Conservation (phyloP, 1,140 invertebrate species). For the Bacillus rossius region DNA sequence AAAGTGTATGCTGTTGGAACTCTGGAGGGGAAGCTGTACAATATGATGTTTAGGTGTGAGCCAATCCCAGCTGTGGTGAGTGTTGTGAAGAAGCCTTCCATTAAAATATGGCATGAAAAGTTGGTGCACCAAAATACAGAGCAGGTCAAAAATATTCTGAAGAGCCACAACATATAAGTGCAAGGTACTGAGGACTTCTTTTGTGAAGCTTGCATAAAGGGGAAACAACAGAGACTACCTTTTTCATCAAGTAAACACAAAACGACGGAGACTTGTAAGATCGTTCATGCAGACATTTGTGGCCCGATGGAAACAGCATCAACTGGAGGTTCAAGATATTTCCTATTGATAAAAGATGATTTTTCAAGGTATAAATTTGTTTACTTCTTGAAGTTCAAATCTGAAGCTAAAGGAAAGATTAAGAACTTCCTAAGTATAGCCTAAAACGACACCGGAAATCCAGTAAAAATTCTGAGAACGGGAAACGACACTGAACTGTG, state of each 20-base stretch:
- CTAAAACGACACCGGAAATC: conserved; percentile 33
- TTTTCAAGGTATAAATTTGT: conserved; percentile 34
- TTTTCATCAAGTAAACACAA: conserved; percentile 28
- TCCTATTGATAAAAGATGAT: conserved; percentile 41
- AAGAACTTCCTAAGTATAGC: conserved; percentile 35
- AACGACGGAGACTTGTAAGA: conserved; percentile 29
- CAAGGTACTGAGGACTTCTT: conserved; percentile 18
- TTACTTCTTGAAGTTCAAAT: conserved; percentile 40
- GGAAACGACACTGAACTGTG: conserved; percentile 43
- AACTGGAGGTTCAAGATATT: conserved; percentile 33
- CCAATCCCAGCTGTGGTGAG: too few species aligned
- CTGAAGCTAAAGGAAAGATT: conserved; percentile 32
- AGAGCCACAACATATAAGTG: conserved; percentile 28
- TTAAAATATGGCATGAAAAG: too few species aligned
- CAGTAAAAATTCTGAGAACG: conserved; percentile 35
- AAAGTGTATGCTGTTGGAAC: too few species aligned
- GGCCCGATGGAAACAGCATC: conserved; percentile 40
- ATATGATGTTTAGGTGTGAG: too few species aligned
- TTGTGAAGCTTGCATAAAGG: conserved; percentile 38
- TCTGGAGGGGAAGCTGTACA: too few species aligned
- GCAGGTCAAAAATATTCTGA: conserved; percentile 34
- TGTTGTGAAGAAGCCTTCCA: too few species aligned
- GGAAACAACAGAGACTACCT: conserved; percentile 35
- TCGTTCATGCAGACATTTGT: conserved; percentile 42
- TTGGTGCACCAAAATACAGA: conserved; percentile 39